Evolutionary conservation across 2,888 invertebrate genomes (phyloP), one percentile per base, ranked within the genome.

Genomic region (Lacanobia oleracea): DNA sequence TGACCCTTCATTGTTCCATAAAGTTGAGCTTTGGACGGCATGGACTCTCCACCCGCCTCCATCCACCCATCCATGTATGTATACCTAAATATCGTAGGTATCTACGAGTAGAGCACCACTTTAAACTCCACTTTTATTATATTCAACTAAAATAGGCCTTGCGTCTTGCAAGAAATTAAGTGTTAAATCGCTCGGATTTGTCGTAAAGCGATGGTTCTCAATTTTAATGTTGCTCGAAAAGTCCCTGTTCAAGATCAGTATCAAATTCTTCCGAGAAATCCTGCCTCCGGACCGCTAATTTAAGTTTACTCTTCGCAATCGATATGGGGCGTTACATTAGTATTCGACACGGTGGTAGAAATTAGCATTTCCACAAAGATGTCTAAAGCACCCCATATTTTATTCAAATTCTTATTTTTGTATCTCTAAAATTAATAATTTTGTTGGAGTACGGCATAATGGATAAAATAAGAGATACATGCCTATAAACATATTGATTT

Each of bases 361-460:
- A 87, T 88, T 86, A 80, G 82, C 83, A 87, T 87, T 84, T 60
- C 59, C 74, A 75, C 76, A 72, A 85, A 83, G 77, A 82, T 75
- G 71, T 77, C 79, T 77, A 78, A 74, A 75, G 63, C 64, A 64
- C 56, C 37, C 50, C 21, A 50, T 67, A 69, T 62, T 66, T 63
- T 57, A 60, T 57, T 45, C 16, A 69, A 77, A 69, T 45, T 50
- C n/a, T 43, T 61, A 45, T 61, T 69, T 73, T 33, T 53, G 10
- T 53, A 33, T 43, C 18, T 48, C 40, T 64, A 48, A 21, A 37
- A 67, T 67, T 68, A 45, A 48, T 57, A 53, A 48, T 77, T 68
- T 68, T 48, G 57, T 76, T 18, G 14, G n/a, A 21, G 12, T 43
- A 18, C 14, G 12, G 12, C 16, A 68, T 61, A 51, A 57, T 51